Evolutionary conservation across 2,113 vertebrate genomes (phyloP), one percentile per base, ranked within the genome.

Genomic region (Micromys minutus): DNA sequence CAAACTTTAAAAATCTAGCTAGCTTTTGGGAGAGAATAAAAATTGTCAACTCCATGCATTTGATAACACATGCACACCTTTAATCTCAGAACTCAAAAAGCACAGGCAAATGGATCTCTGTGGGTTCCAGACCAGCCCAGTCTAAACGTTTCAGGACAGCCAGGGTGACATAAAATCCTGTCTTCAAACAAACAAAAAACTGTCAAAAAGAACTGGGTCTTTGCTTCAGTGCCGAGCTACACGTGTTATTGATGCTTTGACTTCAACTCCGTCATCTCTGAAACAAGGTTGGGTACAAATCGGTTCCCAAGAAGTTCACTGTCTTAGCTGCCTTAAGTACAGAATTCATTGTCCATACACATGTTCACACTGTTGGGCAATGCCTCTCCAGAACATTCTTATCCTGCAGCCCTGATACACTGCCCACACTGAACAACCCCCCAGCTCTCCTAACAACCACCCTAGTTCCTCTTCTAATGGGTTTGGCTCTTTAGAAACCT

Each of bases 11-110:
- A 72, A 52, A 57, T 77, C 34, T 45, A 92, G 16, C 84, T 94
- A 93, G 31, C 47, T 93, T 96, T 95, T 59, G 67, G 24, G 57
- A 77, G 65, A 91, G n/a, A 94, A 9, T 69, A 77, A 59, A 79
- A 80, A 59, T 71, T 15, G 31, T 29, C 79, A 83, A 2, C 7
- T 45, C 24, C 22, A 22, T 4, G 17, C 2, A 24, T 29, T 29
- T 83, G 55, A 24, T 42, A 61, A 3, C 29, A 9, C 22, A 26
- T 8, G 12, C 22, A 26, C n/a, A 29, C 55, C 15, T 83, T 61
- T 31, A 61, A 61, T 42, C 15, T 15, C n/a, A 61, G 57, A 31
- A 31, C 39, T 61, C n/a, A 61, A n/a, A n/a, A 26, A 74, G n/a
- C 80, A 61, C 17, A 83, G n/a, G n/a, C 24, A 42, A 15, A 61